Conservation (phyloP, 1,140 invertebrate species). For the Aphis gossypii region DNA sequence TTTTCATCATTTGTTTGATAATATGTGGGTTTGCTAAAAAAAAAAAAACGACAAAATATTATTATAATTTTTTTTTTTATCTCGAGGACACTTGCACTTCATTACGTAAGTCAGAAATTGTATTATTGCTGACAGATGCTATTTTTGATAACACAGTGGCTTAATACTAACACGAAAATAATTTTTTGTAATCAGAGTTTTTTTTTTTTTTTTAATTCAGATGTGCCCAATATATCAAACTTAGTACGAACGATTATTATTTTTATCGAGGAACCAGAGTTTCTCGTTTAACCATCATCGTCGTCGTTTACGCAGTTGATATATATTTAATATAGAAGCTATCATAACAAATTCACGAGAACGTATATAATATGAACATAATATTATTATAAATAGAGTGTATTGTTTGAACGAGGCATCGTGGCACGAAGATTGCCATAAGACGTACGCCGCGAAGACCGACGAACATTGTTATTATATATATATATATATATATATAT, state of each 20-base stretch:
- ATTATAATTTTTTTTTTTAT: background rate
- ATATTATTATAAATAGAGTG: background rate
- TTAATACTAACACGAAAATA: background rate
- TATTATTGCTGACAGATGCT: background rate
- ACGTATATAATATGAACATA: background rate
- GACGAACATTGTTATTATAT: background rate
- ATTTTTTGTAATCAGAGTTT: background rate
- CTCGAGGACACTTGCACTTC: background rate
- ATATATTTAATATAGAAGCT: background rate
- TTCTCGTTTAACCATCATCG: background rate
- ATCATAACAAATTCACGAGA: background rate
- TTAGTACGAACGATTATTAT: background rate
- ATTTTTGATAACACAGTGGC: background rate
- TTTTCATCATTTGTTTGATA: no score
- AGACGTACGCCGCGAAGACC: background rate
- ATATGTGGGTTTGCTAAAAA: no score
- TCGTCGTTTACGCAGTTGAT: background rate
- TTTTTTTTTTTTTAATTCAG: background rate
- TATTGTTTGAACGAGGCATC: background rate
- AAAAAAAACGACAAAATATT: no score
- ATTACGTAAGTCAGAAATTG: background rate
- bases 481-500: background rate
- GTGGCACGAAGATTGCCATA: background rate
- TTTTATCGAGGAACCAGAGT: background rate
- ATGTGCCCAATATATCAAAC: no score